These are phyloP conservation scores for Centropus bengalensis DNA, from an alignment of 2,113 vertebrate genomes.

Conservation along the genomic window DNA sequence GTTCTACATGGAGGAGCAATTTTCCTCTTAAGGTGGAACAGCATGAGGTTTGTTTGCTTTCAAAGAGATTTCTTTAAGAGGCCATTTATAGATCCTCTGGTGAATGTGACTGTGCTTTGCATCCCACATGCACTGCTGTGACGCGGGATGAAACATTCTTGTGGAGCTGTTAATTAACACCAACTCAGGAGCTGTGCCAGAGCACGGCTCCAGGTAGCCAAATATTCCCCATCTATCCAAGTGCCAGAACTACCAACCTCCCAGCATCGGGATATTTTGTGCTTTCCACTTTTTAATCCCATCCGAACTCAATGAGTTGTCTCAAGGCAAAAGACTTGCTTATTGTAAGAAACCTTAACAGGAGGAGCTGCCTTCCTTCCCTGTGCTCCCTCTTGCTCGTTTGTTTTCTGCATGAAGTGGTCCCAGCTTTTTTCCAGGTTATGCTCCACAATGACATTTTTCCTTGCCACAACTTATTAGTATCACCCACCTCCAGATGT, in stretches of 20 bases:
- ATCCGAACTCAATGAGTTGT: background rate
- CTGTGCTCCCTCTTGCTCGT: background rate
- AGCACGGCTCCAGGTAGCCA: background rate
- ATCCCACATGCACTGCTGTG: background rate
- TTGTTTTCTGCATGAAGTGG: background rate
- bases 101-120: background rate
- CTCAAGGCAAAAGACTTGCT: background rate
- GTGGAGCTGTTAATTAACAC: background rate
- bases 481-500: background rate
- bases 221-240: background rate
- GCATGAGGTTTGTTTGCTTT: slow-evolving; percentile 20
- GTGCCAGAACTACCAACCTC: background rate
- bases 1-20: slow-evolving; percentile 15
- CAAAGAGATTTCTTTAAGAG: slow-evolving; percentile 15
- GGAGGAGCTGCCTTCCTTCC: background rate
- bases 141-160: background rate
- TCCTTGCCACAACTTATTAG: background rate
- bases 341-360: background rate
- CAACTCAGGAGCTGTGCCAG: background rate
- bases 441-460: background rate
- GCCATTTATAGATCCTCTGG: slow-evolving; percentile 27
- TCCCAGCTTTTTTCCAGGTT: background rate
- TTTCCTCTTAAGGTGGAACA: slow-evolving; percentile 62
- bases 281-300: background rate
- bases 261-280: background rate